Conservation (phyloP, 2,888 invertebrate species). For the Meta bourneti region DNA sequence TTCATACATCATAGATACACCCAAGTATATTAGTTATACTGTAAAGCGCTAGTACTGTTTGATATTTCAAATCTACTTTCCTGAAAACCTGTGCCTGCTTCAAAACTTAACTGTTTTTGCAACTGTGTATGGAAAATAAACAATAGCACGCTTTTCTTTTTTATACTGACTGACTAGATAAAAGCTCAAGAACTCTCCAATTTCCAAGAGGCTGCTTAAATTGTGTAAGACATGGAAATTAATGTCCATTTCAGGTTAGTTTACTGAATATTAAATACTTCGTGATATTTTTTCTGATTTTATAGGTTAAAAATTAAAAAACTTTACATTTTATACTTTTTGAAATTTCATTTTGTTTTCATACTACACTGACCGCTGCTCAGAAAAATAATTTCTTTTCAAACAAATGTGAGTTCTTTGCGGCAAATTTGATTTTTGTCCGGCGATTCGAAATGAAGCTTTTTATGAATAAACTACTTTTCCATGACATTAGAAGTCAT, state of each 20-base stretch:
- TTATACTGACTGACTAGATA: background rate
- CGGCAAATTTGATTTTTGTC: no score
- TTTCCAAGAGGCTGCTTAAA: background rate
- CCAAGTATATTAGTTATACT: background rate
- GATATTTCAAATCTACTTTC: background rate
- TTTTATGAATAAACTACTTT: no score
- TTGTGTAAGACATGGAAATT: slow-evolving; percentile 38
- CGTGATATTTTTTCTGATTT: background rate
- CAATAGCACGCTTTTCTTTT: slow-evolving; percentile 1
- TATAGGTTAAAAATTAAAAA: background rate
- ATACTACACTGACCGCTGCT: no score
- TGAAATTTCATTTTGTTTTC: no score
- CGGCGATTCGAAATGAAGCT: no score
- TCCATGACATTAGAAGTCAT: no score
- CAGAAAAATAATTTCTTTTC: no score
- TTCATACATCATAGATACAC: background rate
- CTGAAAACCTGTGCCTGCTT: background rate
- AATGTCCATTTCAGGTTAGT: slow-evolving; percentile 65
- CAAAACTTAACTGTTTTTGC: slow-evolving; percentile 8
- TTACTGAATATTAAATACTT: no score
- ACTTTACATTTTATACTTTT: background rate
- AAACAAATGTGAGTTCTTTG: no score
- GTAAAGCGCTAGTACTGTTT: background rate
- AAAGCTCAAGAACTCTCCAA: no score
- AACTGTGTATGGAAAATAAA: background rate